Conservation (phyloP, 2,888 invertebrate genomes). For the Pyrrhia umbra region DNA sequence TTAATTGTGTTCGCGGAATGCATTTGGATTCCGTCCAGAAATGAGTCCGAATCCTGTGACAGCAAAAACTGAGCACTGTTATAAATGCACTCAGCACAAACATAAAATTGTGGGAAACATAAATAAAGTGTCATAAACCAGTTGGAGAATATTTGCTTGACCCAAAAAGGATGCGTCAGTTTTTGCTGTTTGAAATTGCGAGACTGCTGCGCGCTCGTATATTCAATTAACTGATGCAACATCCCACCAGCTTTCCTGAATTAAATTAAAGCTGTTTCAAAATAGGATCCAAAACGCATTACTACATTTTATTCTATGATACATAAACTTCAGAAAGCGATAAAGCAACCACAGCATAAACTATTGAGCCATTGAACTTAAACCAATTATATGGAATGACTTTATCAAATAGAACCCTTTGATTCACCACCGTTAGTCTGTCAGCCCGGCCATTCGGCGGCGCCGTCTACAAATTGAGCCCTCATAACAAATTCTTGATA, state of each 20-base stretch:
- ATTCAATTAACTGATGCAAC: constrained; percentile 37
- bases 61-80: constrained; percentile 26
- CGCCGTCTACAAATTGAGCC: constrained; percentile 27
- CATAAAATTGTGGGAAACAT: constrained; percentile 24
- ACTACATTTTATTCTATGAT: constrained; percentile 4
- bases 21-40: constrained; percentile 69
- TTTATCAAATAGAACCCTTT: constrained; percentile 32
- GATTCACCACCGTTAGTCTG: constrained; percentile 32
- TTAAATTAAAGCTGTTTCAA: constrained; percentile 1
- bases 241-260: constrained; percentile 9
- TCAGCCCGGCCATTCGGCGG: background rate
- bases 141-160: constrained; percentile 63
- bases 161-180: constrained; percentile 65
- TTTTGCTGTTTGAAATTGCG: constrained; percentile 62
- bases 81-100: constrained; percentile 32
- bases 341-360: background rate
- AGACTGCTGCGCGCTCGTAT: constrained; percentile 10
- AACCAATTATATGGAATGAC: constrained; percentile 34
- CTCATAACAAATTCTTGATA: constrained; percentile 50
- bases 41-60: constrained; percentile 43
- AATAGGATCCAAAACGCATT: background rate
- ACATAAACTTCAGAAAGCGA: background rate
- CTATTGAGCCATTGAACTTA: background rate
- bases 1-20: constrained; percentile 63
- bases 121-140: constrained; percentile 57